phyloP scores from a whole-genome alignment of 2,797 vertebrate genomes.

The Gorsachius magnificus region DNA sequence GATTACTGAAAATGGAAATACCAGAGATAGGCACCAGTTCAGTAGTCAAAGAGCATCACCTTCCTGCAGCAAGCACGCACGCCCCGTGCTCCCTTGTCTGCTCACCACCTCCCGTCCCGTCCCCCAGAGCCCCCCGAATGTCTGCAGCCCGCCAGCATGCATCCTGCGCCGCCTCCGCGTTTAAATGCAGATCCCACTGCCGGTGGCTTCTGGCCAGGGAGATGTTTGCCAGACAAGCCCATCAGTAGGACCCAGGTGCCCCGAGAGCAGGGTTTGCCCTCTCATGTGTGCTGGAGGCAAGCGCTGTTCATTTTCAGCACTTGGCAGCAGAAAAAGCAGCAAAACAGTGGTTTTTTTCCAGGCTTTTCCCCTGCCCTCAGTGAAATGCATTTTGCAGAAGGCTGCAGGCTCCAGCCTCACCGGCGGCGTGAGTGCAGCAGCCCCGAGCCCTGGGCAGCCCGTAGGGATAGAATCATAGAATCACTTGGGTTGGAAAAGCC shows the following conservation, averaged over 20 bases:
- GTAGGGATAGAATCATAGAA: no score
- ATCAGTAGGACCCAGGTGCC: background rate
- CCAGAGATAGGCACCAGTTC: slow-evolving; percentile 27
- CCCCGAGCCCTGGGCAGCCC: background rate
- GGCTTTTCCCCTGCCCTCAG: no score
- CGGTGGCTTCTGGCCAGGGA: background rate
- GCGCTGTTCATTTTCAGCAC: background rate
- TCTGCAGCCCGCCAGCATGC: background rate
- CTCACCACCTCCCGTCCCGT: background rate
- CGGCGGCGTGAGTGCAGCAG: background rate
- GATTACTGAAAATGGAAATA: slow-evolving; percentile 70
- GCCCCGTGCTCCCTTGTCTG: background rate
- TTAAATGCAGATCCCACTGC: background rate
- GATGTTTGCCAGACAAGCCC: background rate
- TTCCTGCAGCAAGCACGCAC: background rate
- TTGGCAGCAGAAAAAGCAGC: background rate
- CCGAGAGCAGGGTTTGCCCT: background rate
- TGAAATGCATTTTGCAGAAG: background rate
- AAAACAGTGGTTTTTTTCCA: background rate
- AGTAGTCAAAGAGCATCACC: slow-evolving; percentile 53
- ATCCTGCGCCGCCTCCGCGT: background rate
- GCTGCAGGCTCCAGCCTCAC: background rate
- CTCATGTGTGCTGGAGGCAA: accelerated
- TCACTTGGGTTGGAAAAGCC: no score
- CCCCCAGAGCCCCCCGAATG: background rate